Base-by-base conservation (phyloP, 2,888 invertebrate genomes). In the Trypoxylon attenuatum region DNA sequence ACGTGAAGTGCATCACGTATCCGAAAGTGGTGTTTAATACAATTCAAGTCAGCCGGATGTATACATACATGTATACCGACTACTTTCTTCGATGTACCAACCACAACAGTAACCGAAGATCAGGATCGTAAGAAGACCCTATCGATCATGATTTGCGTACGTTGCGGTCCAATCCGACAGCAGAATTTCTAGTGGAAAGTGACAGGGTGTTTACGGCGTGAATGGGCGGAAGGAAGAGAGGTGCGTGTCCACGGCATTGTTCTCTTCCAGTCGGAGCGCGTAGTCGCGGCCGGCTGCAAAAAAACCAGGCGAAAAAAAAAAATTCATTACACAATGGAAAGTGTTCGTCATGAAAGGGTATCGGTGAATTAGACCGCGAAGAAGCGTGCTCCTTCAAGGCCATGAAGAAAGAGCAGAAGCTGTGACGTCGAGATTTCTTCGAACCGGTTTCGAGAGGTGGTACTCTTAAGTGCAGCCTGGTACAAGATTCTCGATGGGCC, bases 261-360 rank as follows among this genome's bases (percentile, higher is more conserved):
- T 19, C 41, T 19, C 15, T 2, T 27, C 4, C 13, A 18, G 16
- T 41, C 13, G 41, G 19, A 13, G 33, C 16, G 49, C 49, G 10
- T 19, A 49, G 33, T n/a, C 6, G 5, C 33, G 49, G 16, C 21
- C 50, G 55, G 39, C n/a, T 38, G 49, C 27, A 65, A 52, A 46
- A 58, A 43, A 5, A 16, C 53, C 54, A 65, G 47, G 67, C 64
- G 62, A 68, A 68, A 73, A 73, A 18, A 56, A 61, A 68, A 73
- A 78, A 78, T 82, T 81, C 82, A 82, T 86, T 86, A 85, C 83
- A 86, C 86, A 85, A 86, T 86, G 85, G 86, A 86, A 86, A 86
- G 86, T 86, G 82, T 82, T 82, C 81, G 81, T 84, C 81, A 81
- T 75, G 83, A 83, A 78, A 81, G 78, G 78, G 78, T 80, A 83